phyloP scores from a whole-genome alignment of 2,888 invertebrate species.

The Harpalus rubripes region DNA sequence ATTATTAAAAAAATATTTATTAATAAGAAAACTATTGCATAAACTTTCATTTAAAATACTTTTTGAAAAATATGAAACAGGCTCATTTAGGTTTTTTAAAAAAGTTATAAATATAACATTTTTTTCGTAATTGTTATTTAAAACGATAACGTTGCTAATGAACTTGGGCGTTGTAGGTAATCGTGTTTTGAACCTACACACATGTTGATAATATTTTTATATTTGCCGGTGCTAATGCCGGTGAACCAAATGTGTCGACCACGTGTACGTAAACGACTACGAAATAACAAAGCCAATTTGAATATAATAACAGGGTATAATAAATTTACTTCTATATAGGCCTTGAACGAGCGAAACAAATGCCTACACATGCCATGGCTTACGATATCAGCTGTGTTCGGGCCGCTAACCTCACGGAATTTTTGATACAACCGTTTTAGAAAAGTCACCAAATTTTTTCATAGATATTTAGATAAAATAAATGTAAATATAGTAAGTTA shows the following conservation, averaged over 20 bases:
- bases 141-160: not conserved
- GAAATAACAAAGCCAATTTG: slow-evolving; percentile 45
- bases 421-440: not conserved
- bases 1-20: too few relatives aligned
- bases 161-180: not conserved
- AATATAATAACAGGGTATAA: slow-evolving; percentile 58
- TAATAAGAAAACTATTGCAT: too few relatives aligned
- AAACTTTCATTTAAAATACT: too few relatives aligned
- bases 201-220: slow-evolving; percentile 57
- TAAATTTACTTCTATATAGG: slow-evolving; percentile 43
- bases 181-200: not conserved
- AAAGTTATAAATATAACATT: not conserved
- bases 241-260: slow-evolving; percentile 27
- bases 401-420: not conserved
- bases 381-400: not conserved
- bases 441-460: not conserved
- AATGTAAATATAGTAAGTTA: too few relatives aligned
- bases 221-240: slow-evolving; percentile 43
- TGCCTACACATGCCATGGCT: not conserved
- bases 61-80: too few relatives aligned
- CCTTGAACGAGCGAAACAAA: slow-evolving; percentile 4
- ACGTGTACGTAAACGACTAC: slow-evolving; percentile 20
- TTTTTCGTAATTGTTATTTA: not conserved
- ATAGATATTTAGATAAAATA: too few relatives aligned
- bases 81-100: too few relatives aligned